phyloP scores from a whole-genome alignment of 2,113 vertebrate species.

The Callorhinus ursinus region DNA sequence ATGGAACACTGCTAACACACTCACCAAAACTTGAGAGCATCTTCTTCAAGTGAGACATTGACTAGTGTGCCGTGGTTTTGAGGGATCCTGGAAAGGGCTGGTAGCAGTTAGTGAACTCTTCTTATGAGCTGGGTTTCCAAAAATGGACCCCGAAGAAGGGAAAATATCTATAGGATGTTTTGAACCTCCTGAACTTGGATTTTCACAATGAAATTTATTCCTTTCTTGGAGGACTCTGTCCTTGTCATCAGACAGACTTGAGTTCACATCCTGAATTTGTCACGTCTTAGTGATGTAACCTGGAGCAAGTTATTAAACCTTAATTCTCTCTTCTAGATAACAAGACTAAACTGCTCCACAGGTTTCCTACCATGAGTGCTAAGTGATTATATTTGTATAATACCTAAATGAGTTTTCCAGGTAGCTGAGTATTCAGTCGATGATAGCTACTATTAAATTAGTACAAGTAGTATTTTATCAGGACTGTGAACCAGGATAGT shows the following conservation, averaged over 20 bases:
- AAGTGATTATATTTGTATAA: not conserved
- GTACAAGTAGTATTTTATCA: not conserved
- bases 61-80: not conserved
- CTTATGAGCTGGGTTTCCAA: not conserved
- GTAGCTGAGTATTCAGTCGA: not conserved
- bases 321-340: not conserved
- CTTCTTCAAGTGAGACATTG: not conserved
- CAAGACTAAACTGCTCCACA: not conserved
- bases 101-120: not conserved
- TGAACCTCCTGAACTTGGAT: not conserved
- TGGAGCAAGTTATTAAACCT: not conserved
- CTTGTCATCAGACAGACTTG: not conserved
- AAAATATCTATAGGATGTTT: not conserved
- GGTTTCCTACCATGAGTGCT: not conserved
- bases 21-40: not conserved
- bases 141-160: not conserved
- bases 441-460: not conserved
- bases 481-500: not conserved
- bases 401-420: not conserved
- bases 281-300: not conserved
- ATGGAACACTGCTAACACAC: not conserved
- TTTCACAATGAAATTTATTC: not conserved
- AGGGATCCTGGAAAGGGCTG: not conserved
- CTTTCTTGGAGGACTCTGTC: not conserved
- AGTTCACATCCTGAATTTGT: not conserved